Conservation (phyloP, 2,113 vertebrate species). For the Lophius piscatorius region DNA sequence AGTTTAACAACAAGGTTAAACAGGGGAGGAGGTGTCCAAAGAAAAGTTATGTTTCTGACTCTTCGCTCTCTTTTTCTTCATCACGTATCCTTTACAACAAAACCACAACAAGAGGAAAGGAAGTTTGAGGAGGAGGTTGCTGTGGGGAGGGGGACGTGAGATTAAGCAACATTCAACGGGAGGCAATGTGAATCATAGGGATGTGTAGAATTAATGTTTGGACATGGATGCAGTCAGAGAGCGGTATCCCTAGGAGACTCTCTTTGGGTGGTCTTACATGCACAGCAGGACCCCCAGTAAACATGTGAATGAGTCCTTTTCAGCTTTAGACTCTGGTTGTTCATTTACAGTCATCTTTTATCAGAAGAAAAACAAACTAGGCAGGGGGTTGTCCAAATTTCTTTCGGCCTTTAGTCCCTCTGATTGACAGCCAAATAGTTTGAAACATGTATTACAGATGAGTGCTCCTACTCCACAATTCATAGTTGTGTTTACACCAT, state of each 20-base stretch:
- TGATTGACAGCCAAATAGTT: background rate
- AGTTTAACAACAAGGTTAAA: too few species aligned
- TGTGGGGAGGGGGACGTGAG: background rate
- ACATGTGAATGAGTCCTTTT: slow-evolving; percentile 34
- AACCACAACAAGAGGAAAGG: background rate
- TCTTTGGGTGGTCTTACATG: slow-evolving; percentile 26
- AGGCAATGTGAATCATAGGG: slow-evolving; percentile 33
- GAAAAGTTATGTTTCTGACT: too few species aligned
- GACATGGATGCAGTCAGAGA: slow-evolving; percentile 23
- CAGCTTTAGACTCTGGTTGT: background rate
- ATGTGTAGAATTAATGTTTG: slow-evolving; percentile 10
- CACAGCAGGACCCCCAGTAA: slow-evolving; percentile 18
- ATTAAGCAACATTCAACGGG: slow-evolving; percentile 1
- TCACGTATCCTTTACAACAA: background rate
- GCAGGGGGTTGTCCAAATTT: background rate
- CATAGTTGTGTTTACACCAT: background rate
- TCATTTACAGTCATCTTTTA: slow-evolving; percentile 23
- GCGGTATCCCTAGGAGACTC: slow-evolving; percentile 43
- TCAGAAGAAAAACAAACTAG: slow-evolving; percentile 16
- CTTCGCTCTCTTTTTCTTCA: too few species aligned
- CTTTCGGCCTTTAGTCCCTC: background rate
- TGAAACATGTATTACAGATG: background rate
- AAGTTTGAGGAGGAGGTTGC: background rate
- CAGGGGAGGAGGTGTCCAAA: too few species aligned
- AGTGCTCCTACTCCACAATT: background rate